These are phyloP conservation scores for Parauchenoglanis punctatus DNA, from an alignment of 2,797 vertebrate species.

Conservation along the genomic window DNA sequence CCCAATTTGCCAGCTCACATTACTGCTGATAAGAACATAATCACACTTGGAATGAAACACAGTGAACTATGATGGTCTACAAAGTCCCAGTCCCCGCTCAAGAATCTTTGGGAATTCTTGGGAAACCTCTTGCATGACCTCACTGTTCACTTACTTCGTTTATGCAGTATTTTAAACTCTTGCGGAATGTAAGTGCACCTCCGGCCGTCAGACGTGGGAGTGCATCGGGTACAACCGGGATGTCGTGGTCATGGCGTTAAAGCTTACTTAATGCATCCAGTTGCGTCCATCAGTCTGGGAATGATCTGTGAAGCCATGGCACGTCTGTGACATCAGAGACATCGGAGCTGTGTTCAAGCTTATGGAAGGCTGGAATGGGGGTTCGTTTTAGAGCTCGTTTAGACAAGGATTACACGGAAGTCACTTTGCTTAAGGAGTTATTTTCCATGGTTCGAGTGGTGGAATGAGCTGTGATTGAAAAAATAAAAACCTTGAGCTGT, in stretches of 20 bases:
- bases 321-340: constrained; percentile 28
- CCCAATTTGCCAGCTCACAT: constrained; percentile 63
- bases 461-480: neutral
- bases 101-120: constrained; percentile 42
- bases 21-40: constrained; percentile 56
- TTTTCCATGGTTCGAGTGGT: constrained; percentile 21
- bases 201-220: constrained; percentile 41
- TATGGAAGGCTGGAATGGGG: constrained; percentile 14
- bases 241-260: constrained; percentile 39
- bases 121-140: neutral
- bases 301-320: constrained; percentile 54
- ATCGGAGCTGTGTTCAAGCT: constrained; percentile 9
- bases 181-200: constrained; percentile 56
- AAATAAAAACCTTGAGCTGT: neutral
- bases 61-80: constrained; percentile 36
- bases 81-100: neutral
- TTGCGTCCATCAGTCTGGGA: constrained; percentile 57
- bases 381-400: constrained; percentile 26
- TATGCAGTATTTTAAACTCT: constrained; percentile 60
- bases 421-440: constrained; percentile 24
- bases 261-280: constrained; percentile 59
- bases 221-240: constrained; percentile 23
- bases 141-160: neutral
- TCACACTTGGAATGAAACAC: constrained; percentile 52
- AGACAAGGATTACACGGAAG: constrained; percentile 41